Conservation (phyloP, 1,140 invertebrate species). For the Drosophila burlai region DNA sequence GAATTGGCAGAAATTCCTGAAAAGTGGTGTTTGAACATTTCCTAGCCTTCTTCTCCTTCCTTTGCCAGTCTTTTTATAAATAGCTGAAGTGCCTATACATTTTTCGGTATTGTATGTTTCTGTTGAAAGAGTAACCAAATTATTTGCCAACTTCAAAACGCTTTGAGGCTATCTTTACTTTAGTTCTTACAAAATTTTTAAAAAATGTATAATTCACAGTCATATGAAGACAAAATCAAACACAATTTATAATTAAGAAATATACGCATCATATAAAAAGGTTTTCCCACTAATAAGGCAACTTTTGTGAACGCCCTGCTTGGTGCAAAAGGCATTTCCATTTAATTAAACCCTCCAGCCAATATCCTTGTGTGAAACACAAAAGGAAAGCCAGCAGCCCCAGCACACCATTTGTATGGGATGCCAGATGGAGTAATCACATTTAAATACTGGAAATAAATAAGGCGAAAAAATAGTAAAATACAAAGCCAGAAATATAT, state of each 20-base stretch:
- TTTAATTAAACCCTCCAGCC: slow-evolving; percentile 26
- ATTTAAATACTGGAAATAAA: slow-evolving; percentile 11
- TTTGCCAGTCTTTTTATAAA: background rate
- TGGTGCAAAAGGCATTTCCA: background rate
- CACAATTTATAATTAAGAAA: background rate
- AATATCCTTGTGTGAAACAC: background rate
- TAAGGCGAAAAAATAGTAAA: slow-evolving; percentile 1
- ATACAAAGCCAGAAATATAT: slow-evolving; percentile 1
- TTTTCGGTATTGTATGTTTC: background rate
- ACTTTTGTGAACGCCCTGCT: background rate
- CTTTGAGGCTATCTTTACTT: background rate
- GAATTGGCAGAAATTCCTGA: slow-evolving; percentile 4
- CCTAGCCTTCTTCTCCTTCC: background rate
- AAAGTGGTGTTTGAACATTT: background rate
- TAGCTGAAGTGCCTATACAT: background rate
- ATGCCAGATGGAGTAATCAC: background rate
- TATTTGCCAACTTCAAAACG: background rate
- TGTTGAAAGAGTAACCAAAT: background rate
- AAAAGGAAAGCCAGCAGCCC: background rate
- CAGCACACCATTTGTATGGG: background rate
- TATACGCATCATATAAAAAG: background rate
- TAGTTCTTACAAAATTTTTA: background rate
- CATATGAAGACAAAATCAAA: background rate
- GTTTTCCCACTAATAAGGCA: background rate
- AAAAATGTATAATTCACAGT: background rate